Evolutionary conservation across 2,113 vertebrate genomes (phyloP), one percentile per base, ranked within the genome.

Genomic region (Odontesthes bonariensis): DNA sequence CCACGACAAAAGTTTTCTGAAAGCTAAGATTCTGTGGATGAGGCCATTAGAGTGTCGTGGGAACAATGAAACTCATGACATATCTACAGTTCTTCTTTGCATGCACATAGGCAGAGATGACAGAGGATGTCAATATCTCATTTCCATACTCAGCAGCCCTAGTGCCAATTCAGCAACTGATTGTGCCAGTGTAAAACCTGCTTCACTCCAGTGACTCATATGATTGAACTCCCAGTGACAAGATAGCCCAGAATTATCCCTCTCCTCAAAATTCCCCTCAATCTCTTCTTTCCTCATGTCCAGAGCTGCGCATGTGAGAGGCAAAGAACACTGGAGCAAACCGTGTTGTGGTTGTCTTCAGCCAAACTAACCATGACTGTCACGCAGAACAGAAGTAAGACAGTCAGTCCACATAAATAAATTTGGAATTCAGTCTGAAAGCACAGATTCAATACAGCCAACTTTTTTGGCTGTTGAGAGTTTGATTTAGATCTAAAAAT

Each of bases 101-200:
- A 60, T 75, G 73, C 83, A 69, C 62, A 79, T 69, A 81, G 69
- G 79, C 72, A 58, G 71, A 83, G 81, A 87, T 67, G 74, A 85
- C 77, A 70, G 75, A 88, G 59, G 74, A 83, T 84, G 89, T 91
- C 89, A 84, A 89, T 90, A 88, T 81, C 75, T 85, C 69, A 92
- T 92, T 88, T 93, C 85, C 90, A 89, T 88, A 79, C 74, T 76
- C 49, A 27, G 70, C 67, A 55, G 74, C 67, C 46, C 62, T 53
- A 49, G 75, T 75, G 66, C 54, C 74, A 23, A 58, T 65, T 84
- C 75, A 70, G 83, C 53, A 69, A 71, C 75, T 82, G 85, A 93
- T 84, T 84, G 81, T 79, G 77, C 84, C 70, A 31, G 70, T 83
- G 86, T 84, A 84, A 83, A 89, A 82, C 72, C 81, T 63, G 82